Conservation (phyloP, 2,797 vertebrate species). For the Hozukius guyotensis region DNA sequence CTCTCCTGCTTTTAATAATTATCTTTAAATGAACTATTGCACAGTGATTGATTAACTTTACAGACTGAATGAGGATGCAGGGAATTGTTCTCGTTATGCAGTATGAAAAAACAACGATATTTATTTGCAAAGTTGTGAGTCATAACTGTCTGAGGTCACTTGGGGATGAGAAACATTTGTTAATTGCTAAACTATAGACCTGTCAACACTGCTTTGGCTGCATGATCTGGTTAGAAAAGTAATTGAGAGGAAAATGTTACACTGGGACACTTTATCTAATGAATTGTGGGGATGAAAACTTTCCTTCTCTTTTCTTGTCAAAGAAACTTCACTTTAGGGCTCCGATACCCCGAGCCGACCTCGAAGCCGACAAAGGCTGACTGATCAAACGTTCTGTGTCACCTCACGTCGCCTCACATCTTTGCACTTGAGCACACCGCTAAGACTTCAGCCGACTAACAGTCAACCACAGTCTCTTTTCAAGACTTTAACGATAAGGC, state of each 20-base stretch:
- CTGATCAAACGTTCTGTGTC: constrained; percentile 28
- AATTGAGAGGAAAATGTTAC: neutral
- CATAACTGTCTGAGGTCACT: neutral
- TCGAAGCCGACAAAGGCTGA: constrained; percentile 17
- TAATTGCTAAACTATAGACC: neutral
- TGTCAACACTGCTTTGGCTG: neutral
- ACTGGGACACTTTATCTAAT: neutral
- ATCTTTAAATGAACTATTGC: neutral
- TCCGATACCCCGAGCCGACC: neutral
- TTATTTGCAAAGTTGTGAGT: constrained; percentile 27
- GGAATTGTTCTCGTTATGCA: neutral
- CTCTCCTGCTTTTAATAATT: neutral
- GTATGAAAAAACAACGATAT: neutral
- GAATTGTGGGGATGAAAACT: constrained; percentile 9
- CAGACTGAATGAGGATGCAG: neutral
- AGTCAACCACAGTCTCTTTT: constrained; percentile 6
- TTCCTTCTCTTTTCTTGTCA: neutral
- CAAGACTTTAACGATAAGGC: neutral
- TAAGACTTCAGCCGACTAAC: constrained; percentile 14
- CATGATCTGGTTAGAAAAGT: neutral
- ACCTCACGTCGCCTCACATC: constrained; percentile 21
- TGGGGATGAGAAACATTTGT: neutral
- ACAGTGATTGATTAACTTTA: constrained; percentile 1
- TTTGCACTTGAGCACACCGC: constrained; percentile 23
- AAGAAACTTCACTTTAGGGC: constrained; percentile 12